A percentile compares a stretch with the other conserved stretches of the same genome.
Evolutionary conservation across 2,797 vertebrate genomes (phyloP).

Genomic region (Selene dorsalis): DNA sequence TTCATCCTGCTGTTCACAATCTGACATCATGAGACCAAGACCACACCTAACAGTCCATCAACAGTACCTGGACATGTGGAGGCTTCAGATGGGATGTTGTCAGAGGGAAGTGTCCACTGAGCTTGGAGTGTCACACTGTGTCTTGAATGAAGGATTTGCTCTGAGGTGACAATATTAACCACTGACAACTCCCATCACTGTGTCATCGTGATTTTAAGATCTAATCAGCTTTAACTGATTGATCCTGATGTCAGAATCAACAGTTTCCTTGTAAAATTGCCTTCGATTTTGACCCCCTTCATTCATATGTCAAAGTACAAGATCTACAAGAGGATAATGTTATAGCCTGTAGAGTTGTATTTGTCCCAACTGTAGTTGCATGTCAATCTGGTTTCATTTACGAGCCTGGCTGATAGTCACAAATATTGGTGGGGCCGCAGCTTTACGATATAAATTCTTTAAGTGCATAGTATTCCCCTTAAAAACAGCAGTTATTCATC

Average conservation of each 20-base stretch:
- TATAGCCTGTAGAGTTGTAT: neutral
- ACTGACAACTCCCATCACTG: neutral
- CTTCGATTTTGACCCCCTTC: neutral
- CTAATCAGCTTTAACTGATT: neutral
- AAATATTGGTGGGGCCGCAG: conserved; percentile 36
- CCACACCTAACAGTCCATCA: too few relatives aligned
- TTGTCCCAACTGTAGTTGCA: conserved; percentile 12
- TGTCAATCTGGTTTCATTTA: conserved; percentile 41
- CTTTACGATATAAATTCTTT: conserved; percentile 50
- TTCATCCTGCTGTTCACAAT: too few relatives aligned
- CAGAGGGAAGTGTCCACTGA: too few relatives aligned
- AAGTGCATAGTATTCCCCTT: conserved; percentile 53
- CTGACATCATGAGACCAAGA: too few relatives aligned
- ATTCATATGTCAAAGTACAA: conserved; percentile 14
- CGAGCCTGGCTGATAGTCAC: conserved; percentile 46
- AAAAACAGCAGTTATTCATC: conserved; percentile 63
- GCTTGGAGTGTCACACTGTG: too few relatives aligned
- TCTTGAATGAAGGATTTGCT: neutral
- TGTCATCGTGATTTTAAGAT: conserved; percentile 4
- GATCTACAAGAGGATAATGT: conserved; percentile 10
- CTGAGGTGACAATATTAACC: neutral
- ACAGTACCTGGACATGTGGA: too few relatives aligned
- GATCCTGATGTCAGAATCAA: neutral
- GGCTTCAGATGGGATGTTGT: too few relatives aligned
- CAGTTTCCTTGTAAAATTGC: neutral